Evolutionary conservation across 2,888 invertebrate genomes (phyloP).

Genomic region (Stratiomys singularior): DNA sequence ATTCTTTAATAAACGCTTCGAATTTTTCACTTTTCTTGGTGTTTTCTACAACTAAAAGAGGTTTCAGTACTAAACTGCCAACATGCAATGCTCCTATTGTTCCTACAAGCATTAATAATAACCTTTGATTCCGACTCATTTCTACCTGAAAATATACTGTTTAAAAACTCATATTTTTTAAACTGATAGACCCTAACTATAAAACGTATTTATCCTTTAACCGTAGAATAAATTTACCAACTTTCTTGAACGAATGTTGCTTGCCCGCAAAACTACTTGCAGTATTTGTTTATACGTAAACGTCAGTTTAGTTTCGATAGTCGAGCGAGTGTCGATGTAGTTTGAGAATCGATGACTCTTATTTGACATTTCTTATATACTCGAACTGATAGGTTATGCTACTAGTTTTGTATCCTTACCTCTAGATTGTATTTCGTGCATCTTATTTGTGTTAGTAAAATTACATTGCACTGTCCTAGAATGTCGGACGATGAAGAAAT

Average conservation of each 20-base stretch:
- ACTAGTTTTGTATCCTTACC: conserved; percentile 5
- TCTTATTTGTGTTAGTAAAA: background rate
- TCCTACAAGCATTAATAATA: conserved; percentile 23
- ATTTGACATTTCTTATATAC: background rate
- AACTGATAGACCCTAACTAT: too few relatives aligned
- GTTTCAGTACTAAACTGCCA: conserved; percentile 25
- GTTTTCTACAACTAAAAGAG: conserved; percentile 31
- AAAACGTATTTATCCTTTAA: too few relatives aligned
- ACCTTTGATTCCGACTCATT: conserved; percentile 24
- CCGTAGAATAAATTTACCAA: too few relatives aligned
- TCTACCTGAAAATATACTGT: background rate
- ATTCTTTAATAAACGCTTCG: conserved; percentile 14
- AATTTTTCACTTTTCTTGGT: conserved; percentile 25
- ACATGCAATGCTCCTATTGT: conserved; percentile 30
- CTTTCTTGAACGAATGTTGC: background rate
- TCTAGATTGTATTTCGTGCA: too few relatives aligned
- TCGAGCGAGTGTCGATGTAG: too few relatives aligned
- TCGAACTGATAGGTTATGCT: background rate
- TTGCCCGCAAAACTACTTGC: background rate
- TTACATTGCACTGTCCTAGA: background rate
- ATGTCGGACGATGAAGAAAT: conserved; percentile 84
- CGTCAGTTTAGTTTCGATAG: too few relatives aligned
- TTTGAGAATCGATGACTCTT: too few relatives aligned
- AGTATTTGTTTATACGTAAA: too few relatives aligned
- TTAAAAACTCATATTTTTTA: too few relatives aligned